Evolutionary conservation across 2,113 vertebrate genomes (phyloP).

Genomic region (Crotalus helleri): DNA sequence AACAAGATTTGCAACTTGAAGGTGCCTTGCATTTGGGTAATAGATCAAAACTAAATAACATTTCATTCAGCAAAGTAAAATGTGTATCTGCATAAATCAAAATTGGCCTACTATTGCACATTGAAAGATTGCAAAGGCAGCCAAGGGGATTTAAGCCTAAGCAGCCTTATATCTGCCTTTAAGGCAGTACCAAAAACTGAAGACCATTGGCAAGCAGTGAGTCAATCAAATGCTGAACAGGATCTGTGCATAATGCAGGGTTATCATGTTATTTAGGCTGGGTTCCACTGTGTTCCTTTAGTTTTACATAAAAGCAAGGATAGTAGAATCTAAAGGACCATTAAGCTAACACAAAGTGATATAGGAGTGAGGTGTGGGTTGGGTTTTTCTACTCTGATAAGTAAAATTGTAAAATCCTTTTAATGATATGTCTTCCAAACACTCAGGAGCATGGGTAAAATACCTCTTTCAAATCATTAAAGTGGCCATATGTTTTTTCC

Average conservation of each 20-base stretch:
- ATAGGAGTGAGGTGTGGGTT: background rate
- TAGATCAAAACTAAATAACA: conserved; percentile 61
- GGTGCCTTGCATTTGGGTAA: conserved; percentile 43
- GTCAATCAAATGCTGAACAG: background rate
- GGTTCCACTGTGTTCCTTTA: background rate
- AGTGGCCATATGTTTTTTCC: background rate
- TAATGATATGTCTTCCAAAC: background rate
- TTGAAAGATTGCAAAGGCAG: conserved; percentile 23
- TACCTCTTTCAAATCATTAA: background rate
- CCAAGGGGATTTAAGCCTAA: background rate
- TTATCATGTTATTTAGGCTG: background rate
- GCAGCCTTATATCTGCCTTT: background rate
- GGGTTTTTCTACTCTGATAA: background rate
- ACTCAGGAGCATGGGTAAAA: background rate
- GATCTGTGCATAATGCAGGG: background rate
- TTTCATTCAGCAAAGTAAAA: conserved; percentile 59
- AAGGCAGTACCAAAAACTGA: background rate
- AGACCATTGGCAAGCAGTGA: background rate
- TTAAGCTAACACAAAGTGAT: background rate
- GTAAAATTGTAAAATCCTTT: background rate
- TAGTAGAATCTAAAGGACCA: background rate
- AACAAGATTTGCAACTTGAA: conserved; percentile 56
- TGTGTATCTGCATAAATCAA: conserved; percentile 57
- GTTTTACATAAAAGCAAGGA: background rate
- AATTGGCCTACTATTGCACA: conserved; percentile 19